Conservation (phyloP, 1,140 invertebrate species). For the Tachypleus tridentatus region DNA sequence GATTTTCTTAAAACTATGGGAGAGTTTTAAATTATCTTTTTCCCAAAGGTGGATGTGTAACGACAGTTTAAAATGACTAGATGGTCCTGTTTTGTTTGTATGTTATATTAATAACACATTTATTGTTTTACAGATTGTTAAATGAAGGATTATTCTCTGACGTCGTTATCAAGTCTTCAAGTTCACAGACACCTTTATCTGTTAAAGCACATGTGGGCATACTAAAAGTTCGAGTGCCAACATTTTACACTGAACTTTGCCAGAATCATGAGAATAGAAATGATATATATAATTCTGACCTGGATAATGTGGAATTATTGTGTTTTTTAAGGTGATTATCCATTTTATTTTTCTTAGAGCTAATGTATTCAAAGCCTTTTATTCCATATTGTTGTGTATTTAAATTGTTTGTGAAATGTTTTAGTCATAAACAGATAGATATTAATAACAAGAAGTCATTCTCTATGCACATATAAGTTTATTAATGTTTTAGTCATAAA, state of each 20-base stretch:
- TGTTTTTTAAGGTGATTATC: conserved; percentile 12
- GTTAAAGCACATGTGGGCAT: conserved; percentile 10
- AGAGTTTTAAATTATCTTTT: no score
- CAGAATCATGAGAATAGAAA: conserved; percentile 11
- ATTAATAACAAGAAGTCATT: no score
- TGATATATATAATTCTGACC: conserved; percentile 10
- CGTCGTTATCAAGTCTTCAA: conserved; percentile 1
- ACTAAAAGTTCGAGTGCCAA: conserved; percentile 15
- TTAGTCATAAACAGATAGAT: no score
- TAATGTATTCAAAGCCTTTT: no score
- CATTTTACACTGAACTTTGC: conserved; percentile 12
- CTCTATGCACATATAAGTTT: no score
- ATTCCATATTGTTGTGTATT: no score
- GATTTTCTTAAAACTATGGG: no score
- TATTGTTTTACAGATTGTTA: conserved; percentile 11
- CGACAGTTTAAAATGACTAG: no score
- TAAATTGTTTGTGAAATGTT: no score
- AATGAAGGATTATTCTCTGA: conserved; percentile 13
- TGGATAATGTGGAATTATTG: conserved; percentile 12
- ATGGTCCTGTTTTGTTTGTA: no score
- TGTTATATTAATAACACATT: background rate
- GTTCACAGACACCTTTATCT: background rate
- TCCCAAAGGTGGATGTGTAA: no score
- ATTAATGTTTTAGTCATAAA: no score
- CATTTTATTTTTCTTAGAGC: conserved; percentile 1